These are phyloP conservation scores for Eunapius fragilis DNA, from an alignment of 37 sponge, comb jelly and placozoan species.

Conservation along the genomic window DNA sequence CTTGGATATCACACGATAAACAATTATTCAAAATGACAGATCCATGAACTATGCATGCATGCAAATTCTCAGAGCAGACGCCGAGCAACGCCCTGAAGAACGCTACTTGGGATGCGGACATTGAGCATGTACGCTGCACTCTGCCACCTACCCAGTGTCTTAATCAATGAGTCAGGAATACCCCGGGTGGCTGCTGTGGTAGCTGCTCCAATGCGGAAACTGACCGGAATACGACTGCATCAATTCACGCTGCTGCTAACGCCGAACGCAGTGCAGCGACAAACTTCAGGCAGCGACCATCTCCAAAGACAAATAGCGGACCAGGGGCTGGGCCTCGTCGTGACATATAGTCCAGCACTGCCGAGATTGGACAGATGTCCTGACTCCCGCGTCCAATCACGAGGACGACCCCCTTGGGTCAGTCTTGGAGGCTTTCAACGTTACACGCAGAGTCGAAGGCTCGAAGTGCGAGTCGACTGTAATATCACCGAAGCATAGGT, in stretches of 20 bases:
- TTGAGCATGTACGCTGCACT: conserved; percentile 25
- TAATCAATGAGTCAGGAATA: conserved; percentile 21
- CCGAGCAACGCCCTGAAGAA: not conserved
- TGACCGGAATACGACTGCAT: conserved; percentile 14
- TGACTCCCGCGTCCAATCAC: not conserved
- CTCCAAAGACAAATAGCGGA: not conserved
- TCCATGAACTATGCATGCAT: not conserved
- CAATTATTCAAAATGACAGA: not conserved
- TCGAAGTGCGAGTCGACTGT: not conserved
- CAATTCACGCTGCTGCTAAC: conserved; percentile 3
- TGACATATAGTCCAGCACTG: conserved; percentile 8
- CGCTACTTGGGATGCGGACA: conserved; percentile 3
- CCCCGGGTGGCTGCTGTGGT: conserved; percentile 15
- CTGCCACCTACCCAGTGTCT: conserved; percentile 29
- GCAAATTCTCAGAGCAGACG: not conserved
- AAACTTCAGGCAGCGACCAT: conserved; percentile 11
- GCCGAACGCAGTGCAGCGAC: not conserved
- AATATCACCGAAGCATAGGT: conserved; percentile 3
- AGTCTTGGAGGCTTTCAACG: conserved; percentile 13
- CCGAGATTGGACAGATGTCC: conserved; percentile 20
- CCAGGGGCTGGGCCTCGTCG: conserved; percentile 2
- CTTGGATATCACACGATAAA: not conserved
- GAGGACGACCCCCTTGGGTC: conserved; percentile 25
- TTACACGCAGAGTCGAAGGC: not conserved
- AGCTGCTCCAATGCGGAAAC: conserved; percentile 40